Conservation (phyloP, 2,797 vertebrate species). For the Caiman crocodilus region DNA sequence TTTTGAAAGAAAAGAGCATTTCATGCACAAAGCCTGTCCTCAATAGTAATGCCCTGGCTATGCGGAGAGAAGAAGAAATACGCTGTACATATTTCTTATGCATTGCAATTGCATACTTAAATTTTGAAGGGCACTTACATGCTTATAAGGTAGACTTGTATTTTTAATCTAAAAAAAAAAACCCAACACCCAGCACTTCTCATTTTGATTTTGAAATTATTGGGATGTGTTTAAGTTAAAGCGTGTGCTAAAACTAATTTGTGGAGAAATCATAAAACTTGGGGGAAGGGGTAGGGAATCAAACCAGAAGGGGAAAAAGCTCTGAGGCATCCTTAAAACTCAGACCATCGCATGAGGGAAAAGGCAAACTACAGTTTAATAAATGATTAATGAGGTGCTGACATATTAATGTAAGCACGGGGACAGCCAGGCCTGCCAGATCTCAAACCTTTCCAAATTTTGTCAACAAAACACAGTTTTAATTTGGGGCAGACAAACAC, state of each 20-base stretch:
- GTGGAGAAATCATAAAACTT: slow-evolving; percentile 70
- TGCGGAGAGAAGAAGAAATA: slow-evolving; percentile 32
- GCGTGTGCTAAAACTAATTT: slow-evolving; percentile 66
- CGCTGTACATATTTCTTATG: slow-evolving; percentile 9
- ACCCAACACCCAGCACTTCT: slow-evolving; percentile 15
- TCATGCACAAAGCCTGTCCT: background rate
- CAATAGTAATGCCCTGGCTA: slow-evolving; percentile 54
- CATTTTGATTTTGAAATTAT: slow-evolving; percentile 58
- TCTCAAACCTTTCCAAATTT: slow-evolving; percentile 76
- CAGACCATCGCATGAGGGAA: slow-evolving; percentile 51
- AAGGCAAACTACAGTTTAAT: slow-evolving; percentile 69
- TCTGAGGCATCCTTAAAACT: slow-evolving; percentile 70
- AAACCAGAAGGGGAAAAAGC: slow-evolving; percentile 54
- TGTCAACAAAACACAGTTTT: slow-evolving; percentile 81
- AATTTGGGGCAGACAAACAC: slow-evolving; percentile 76
- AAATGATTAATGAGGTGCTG: slow-evolving; percentile 79
- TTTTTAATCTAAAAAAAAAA: slow-evolving; percentile 73
- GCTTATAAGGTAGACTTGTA: slow-evolving; percentile 40
- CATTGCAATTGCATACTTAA: slow-evolving; percentile 10
- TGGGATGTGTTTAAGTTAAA: slow-evolving; percentile 67
- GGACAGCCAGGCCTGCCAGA: slow-evolving; percentile 76
- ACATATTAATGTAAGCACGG: slow-evolving; percentile 75
- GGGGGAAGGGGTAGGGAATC: slow-evolving; percentile 48
- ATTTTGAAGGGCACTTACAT: slow-evolving; percentile 45
- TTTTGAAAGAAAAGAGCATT: background rate